Evolutionary conservation across 1,140 invertebrate genomes (phyloP).

Genomic region (Meloidogyne floridensis): DNA sequence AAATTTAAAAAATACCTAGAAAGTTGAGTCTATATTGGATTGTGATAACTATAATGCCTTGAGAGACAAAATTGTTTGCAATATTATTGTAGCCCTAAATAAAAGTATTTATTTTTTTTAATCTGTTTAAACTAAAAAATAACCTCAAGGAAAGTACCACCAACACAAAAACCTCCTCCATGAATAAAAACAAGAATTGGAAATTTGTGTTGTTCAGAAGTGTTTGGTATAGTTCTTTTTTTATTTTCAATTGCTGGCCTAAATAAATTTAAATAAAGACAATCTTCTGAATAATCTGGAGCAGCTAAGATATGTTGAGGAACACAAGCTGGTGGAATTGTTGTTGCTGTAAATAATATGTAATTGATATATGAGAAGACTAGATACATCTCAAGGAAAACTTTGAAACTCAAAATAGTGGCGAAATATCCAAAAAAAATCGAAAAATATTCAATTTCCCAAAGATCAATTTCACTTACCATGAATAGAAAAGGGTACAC

Average conservation of each 20-base stretch:
- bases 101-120: no score
- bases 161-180: conserved; percentile 46
- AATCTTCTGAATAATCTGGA: conserved; percentile 79
- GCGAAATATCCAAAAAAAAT: no score
- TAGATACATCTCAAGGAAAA: no score
- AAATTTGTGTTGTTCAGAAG: not conserved
- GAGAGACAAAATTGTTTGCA: conserved; percentile 48
- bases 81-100: conserved; percentile 40
- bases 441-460: no score
- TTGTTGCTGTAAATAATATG: conserved; percentile 21
- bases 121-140: no score
- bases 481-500: no score
- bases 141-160: conserved; percentile 30
- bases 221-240: not conserved
- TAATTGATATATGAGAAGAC: no score
- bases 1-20: conserved; percentile 37
- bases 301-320: conserved; percentile 40
- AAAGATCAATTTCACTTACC: no score
- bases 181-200: conserved; percentile 52
- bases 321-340: conserved; percentile 45
- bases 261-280: conserved; percentile 92
- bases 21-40: conserved; percentile 53
- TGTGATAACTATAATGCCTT: conserved; percentile 52
- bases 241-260: conserved; percentile 71
- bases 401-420: no score